Conservation (phyloP, 2,113 vertebrate species). For the Seriola quinqueradiata region DNA sequence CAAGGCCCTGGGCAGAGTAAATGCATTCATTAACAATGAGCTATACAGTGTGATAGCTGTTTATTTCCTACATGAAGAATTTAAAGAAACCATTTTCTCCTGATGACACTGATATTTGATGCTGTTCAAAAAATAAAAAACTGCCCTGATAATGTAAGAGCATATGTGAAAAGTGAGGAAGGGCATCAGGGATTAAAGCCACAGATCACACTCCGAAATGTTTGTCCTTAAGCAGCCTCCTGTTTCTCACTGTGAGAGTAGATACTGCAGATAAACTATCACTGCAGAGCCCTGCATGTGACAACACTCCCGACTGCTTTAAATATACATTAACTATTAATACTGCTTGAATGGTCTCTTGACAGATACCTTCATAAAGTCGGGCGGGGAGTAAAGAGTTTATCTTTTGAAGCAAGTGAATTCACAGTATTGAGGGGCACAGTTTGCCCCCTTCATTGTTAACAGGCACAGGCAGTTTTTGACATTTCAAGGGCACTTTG, state of each 20-base stretch:
- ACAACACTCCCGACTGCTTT: slow-evolving; percentile 19
- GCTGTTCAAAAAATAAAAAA: slow-evolving; percentile 6
- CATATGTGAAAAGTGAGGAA: slow-evolving; percentile 25
- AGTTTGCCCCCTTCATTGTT: slow-evolving; percentile 6
- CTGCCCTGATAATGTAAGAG: background rate
- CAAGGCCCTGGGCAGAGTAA: background rate
- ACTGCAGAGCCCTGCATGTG: background rate
- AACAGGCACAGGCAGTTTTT: slow-evolving; percentile 29
- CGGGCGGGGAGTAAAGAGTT: slow-evolving; percentile 24
- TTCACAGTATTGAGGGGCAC: background rate
- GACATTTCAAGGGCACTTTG: slow-evolving; percentile 45
- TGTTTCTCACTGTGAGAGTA: slow-evolving; percentile 5
- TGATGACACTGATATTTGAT: background rate
- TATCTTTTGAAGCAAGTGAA: slow-evolving; percentile 11
- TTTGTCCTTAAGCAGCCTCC: slow-evolving; percentile 6
- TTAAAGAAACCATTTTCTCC: background rate
- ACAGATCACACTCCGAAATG: slow-evolving; percentile 2
- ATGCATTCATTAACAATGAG: background rate
- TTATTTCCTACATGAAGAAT: background rate
- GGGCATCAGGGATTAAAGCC: slow-evolving; percentile 26
- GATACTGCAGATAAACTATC: background rate
- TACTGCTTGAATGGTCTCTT: slow-evolving; percentile 1
- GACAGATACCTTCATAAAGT: slow-evolving; percentile 11
- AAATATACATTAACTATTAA: slow-evolving; percentile 50
- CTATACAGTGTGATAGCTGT: background rate